Conservation (phyloP, 2,797 vertebrate genomes). For the Cyprinodon diabolis region DNA sequence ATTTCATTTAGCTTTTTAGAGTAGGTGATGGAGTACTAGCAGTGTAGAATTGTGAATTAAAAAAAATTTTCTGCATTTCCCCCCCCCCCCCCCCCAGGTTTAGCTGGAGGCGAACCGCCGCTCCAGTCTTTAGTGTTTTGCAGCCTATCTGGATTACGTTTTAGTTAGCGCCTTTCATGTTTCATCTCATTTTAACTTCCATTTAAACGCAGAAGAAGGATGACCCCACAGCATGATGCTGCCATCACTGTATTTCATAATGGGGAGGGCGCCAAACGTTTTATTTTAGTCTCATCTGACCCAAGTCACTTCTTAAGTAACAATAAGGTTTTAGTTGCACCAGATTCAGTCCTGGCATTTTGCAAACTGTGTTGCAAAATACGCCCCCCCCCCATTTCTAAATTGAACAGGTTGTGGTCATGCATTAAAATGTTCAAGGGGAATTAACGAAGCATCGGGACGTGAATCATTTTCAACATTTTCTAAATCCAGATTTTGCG, state of each 20-base stretch:
- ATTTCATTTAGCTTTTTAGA: not conserved
- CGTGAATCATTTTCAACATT: not conserved
- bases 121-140: not conserved
- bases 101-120: not conserved
- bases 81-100: not conserved
- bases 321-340: not conserved
- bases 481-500: constrained; percentile 7
- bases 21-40: not conserved
- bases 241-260: not conserved
- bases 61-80: too few species aligned
- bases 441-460: not conserved
- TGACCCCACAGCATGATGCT: not conserved
- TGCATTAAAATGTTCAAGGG: not conserved
- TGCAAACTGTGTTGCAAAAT: not conserved
- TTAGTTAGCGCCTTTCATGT: too few species aligned
- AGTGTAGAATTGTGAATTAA: not conserved
- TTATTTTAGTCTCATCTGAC: not conserved
- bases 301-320: not conserved
- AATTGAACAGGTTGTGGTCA: too few species aligned
- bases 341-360: not conserved
- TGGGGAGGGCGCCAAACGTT: not conserved
- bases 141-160: not conserved
- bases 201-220: not conserved
- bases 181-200: not conserved
- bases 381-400: too few species aligned